phyloP scores from a whole-genome alignment of 2,113 vertebrate genomes.

The Pica pica region DNA sequence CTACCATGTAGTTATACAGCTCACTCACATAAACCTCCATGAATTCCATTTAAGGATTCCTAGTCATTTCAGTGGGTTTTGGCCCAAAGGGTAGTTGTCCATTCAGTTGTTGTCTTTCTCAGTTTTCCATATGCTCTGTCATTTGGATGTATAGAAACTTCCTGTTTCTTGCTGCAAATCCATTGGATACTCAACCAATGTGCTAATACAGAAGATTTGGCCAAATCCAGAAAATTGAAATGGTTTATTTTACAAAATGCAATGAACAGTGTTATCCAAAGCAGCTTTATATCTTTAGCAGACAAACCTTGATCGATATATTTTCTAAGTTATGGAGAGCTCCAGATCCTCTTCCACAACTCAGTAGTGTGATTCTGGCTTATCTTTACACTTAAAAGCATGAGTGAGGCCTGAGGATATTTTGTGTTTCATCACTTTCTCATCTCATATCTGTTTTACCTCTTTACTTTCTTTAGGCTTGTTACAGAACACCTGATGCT shows the following conservation, averaged over 20 bases:
- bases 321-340: neutral
- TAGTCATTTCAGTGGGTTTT: neutral
- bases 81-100: neutral
- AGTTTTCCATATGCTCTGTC: neutral
- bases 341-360: neutral
- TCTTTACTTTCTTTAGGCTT: neutral
- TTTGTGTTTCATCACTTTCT: neutral
- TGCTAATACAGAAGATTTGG: neutral
- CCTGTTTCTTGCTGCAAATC: neutral
- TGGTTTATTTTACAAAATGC: neutral
- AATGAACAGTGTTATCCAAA: neutral
- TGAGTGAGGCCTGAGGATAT: neutral
- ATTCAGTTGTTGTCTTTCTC: neutral
- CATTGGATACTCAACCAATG: neutral
- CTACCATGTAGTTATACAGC: neutral
- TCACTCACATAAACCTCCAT: neutral
- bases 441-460: neutral
- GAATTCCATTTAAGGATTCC: neutral
- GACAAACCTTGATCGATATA: neutral
- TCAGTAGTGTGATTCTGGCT: neutral
- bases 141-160: neutral
- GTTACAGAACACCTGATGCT: neutral
- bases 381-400: neutral
- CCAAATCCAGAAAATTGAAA: neutral
- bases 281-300: neutral